Evolutionary conservation across 2,797 vertebrate genomes (phyloP), one percentile per base, ranked within the genome.

Genomic region (Cygnus olor): DNA sequence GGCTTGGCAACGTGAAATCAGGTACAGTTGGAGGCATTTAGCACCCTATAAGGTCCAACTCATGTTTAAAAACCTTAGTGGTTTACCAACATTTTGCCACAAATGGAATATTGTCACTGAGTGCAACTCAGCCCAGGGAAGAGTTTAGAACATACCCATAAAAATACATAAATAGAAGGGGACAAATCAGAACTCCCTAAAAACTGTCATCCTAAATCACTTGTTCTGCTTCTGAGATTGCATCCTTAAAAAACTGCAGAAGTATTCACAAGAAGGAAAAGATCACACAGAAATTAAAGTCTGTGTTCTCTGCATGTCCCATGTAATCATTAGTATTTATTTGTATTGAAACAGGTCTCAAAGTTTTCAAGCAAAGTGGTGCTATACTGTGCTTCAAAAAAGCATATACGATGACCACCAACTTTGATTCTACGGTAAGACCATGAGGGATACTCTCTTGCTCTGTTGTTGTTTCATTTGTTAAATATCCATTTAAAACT

Each of bases 71-170:
- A 91, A 49, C 18, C 21, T 63, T 57, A 69, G 54, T 27, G 47
- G 16, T 63, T 94, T 88, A 64, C 42, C 89, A 88, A 81, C 17
- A 70, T 66, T 74, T n/a, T 91, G 47, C 32, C 83, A 60, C 56
- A 82, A 56, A 73, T 16, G 8, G 3, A 60, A 11, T 7, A 34
- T 8, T 83, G 61, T 24, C 30, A 34, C 49, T 2, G n/a, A 53
- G 27, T 3, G 14, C 25, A 87, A 4, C 11, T 49, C 68, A 20
- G 3, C 2, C 21, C 3, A 77, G 32, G 27, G 64, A 76, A 70
- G 84, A 70, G 56, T 80, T 90, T 45, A 90, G 58, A 76, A 51
- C 6, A 0, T 4, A 66, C 17, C 51, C 38, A 32, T 22, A 88
- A 69, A 72, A 22, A 56, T 0, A 63, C 1, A 13, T 14, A 57